These are phyloP conservation scores for Chymomyza caudatula DNA, from an alignment of 2,888 invertebrate species.

Conservation along the genomic window DNA sequence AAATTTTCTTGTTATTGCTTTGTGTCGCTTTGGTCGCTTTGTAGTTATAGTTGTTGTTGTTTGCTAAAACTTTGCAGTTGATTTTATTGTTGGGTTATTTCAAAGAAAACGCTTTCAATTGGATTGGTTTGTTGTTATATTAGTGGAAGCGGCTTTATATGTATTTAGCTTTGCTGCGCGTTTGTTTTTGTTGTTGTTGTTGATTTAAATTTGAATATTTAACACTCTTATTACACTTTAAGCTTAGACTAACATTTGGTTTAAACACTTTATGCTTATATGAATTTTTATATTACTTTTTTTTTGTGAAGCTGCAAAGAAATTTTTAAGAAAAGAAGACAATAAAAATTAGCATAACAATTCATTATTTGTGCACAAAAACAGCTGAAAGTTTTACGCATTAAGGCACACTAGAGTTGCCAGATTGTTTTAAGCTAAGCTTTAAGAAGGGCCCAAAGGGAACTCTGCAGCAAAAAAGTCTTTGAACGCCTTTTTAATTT, in stretches of 20 bases:
- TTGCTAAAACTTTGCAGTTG: conserved; percentile 36
- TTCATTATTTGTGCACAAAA: conserved; percentile 15
- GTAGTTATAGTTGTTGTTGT: conserved; percentile 19
- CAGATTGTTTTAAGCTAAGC: not conserved
- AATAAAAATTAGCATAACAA: conserved; percentile 43
- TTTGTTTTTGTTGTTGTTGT: conserved; percentile 1
- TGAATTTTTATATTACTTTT: conserved; percentile 17
- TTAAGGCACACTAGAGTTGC: not conserved
- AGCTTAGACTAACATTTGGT: conserved; percentile 68
- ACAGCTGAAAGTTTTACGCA: not conserved
- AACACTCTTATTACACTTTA: conserved; percentile 60
- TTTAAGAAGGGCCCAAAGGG: no score
- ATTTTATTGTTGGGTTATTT: conserved; percentile 2
- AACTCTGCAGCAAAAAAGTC: no score
- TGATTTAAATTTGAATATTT: conserved; percentile 17
- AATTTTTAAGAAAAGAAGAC: conserved; percentile 35
- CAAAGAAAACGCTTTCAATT: not conserved
- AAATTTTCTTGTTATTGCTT: conserved; percentile 39
- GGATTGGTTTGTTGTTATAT: not conserved
- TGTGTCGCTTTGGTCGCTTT: conserved; percentile 22
- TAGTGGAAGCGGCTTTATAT: conserved; percentile 4
- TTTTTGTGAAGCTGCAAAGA: conserved; percentile 55
- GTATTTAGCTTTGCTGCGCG: not conserved
- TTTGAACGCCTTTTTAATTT: no score
- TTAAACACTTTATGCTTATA: conserved; percentile 51